Conservation (phyloP, 2,797 vertebrate genomes). For the Babyrousa celebensis region DNA sequence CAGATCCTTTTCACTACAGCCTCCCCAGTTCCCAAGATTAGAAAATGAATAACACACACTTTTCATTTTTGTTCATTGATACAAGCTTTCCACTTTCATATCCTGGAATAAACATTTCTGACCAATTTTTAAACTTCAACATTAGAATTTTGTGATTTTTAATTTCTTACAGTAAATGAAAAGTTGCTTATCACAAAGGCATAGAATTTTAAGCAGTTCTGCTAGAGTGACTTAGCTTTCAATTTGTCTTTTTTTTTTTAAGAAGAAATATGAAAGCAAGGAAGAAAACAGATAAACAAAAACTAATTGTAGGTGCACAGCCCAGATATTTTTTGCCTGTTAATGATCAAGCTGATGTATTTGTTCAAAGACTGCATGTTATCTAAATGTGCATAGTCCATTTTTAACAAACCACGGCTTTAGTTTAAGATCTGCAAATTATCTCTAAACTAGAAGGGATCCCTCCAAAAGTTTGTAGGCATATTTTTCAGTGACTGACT, state of each 20-base stretch:
- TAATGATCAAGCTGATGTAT: slow-evolving; percentile 84
- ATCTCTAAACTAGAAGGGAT: slow-evolving; percentile 70
- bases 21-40: slow-evolving; percentile 27
- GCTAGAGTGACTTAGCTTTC: slow-evolving; percentile 79
- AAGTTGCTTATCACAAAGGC: slow-evolving; percentile 81
- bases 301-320: slow-evolving; percentile 84
- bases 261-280: slow-evolving; percentile 20
- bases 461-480: slow-evolving; percentile 83
- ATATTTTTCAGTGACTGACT: slow-evolving; percentile 83
- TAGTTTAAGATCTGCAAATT: slow-evolving; percentile 81
- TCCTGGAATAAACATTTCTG: slow-evolving; percentile 63
- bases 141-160: slow-evolving; percentile 38
- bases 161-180: slow-evolving; percentile 69
- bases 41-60: slow-evolving; percentile 21
- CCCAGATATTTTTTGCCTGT: slow-evolving; percentile 80
- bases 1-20: slow-evolving; percentile 27
- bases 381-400: slow-evolving; percentile 73
- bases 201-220: slow-evolving; percentile 86
- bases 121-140: slow-evolving; percentile 10
- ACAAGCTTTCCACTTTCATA: slow-evolving; percentile 80
- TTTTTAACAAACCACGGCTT: slow-evolving; percentile 80
- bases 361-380: slow-evolving; percentile 79
- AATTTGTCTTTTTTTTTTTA: slow-evolving; percentile 7
- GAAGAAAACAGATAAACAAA: slow-evolving; percentile 31
- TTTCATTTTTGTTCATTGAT: slow-evolving; percentile 1